Evolutionary conservation across 2,113 vertebrate species (phyloP).

Genomic region (Callithrix jacchus): DNA sequence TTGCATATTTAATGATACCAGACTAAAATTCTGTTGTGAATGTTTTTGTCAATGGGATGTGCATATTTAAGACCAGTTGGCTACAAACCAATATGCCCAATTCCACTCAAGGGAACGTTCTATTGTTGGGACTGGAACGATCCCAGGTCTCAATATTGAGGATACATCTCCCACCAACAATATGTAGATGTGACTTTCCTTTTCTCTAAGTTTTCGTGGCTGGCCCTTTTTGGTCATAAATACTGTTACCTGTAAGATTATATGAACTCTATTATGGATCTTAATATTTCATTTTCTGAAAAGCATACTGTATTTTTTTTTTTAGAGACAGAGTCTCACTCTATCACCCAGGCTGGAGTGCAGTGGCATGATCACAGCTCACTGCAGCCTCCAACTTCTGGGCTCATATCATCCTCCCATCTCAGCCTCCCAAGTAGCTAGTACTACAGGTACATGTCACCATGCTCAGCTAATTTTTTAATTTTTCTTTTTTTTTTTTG

Average conservation of each 20-base stretch:
- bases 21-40: neutral
- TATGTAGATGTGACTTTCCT: neutral
- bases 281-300: slow-evolving; percentile 1
- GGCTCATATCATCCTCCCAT: no score
- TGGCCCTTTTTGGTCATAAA: neutral
- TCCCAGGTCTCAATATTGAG: neutral
- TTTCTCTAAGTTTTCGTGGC: neutral
- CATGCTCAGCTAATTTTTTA: no score
- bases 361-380: no score
- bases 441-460: no score
- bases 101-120: neutral
- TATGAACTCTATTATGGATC: neutral
- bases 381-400: no score
- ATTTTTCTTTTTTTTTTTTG: no score
- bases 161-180: neutral
- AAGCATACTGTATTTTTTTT: neutral
- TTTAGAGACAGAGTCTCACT: no score
- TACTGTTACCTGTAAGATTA: neutral
- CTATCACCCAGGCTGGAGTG: no score
- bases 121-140: neutral
- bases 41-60: neutral
- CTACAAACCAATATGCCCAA: neutral
- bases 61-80: neutral
- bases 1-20: neutral
- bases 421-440: no score